These are phyloP conservation scores for Falco cherrug DNA, from an alignment of 2,797 vertebrate species.

Conservation along the genomic window DNA sequence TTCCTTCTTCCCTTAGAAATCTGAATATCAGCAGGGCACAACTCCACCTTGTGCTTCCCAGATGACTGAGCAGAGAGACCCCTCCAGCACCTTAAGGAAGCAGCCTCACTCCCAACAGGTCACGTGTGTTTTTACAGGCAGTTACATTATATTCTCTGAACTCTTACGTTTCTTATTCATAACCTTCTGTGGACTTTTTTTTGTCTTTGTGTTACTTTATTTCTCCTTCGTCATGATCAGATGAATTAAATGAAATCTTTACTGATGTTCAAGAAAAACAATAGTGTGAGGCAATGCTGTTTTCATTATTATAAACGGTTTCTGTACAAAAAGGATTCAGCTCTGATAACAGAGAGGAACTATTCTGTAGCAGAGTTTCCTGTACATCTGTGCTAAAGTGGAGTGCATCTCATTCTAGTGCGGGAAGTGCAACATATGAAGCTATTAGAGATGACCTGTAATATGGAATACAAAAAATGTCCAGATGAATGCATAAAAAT, in stretches of 20 bases:
- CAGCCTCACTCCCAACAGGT: background rate
- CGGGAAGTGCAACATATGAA: background rate
- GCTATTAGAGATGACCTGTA: background rate
- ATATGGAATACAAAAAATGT: background rate
- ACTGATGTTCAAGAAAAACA: background rate
- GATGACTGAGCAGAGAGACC: background rate
- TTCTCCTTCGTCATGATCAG: background rate
- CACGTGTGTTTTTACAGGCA: background rate
- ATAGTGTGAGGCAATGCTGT: background rate
- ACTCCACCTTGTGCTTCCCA: background rate
- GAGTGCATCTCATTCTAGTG: background rate
- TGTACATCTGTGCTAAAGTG: slow-evolving; percentile 41
- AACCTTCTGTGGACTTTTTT: background rate
- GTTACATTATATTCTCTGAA: background rate
- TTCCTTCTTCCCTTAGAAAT: background rate
- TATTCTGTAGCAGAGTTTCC: slow-evolving; percentile 14
- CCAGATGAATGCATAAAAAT: background rate
- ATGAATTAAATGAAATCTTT: background rate
- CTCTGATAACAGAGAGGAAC: slow-evolving; percentile 4
- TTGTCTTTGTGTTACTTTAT: background rate
- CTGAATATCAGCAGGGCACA: background rate
- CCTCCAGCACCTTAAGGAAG: background rate
- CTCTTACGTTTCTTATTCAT: background rate
- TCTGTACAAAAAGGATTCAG: background rate
- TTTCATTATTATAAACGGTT: background rate